Conservation (phyloP, 2,888 invertebrate genomes). For the Formica aserva region DNA sequence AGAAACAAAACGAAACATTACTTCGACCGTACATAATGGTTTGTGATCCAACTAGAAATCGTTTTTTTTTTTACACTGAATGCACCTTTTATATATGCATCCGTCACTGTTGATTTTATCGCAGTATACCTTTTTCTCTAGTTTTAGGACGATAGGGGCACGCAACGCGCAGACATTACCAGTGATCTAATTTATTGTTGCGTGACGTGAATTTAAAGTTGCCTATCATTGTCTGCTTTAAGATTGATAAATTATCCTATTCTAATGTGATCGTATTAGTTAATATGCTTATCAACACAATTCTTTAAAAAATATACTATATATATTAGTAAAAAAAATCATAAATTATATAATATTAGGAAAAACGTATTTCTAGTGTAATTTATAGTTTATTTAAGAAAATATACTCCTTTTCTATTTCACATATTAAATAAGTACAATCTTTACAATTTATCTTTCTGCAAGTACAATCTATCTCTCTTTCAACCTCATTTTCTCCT, state of each 20-base stretch:
- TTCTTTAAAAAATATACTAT: neutral
- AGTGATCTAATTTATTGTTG: slow-evolving; percentile 38
- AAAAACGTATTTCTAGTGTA: neutral
- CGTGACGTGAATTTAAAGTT: slow-evolving; percentile 42
- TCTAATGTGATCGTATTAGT: neutral
- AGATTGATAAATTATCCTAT: neutral
- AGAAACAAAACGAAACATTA: neutral
- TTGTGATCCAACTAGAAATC: neutral
- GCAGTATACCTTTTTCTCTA: slow-evolving; percentile 32
- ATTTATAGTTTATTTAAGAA: neutral
- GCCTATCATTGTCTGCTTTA: neutral
- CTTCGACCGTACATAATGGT: neutral
- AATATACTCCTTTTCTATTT: neutral
- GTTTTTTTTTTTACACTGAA: slow-evolving; percentile 39
- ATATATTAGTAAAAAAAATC: neutral
- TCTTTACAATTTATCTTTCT: no score
- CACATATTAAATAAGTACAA: neutral
- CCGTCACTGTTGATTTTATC: slow-evolving; percentile 57
- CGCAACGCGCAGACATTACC: slow-evolving; percentile 18
- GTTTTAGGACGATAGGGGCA: slow-evolving; percentile 29
- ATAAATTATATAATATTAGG: neutral
- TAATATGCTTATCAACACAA: neutral
- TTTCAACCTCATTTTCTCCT: neutral
- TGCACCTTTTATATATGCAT: slow-evolving; percentile 29
- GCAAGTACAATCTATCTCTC: neutral